Base-by-base conservation (phyloP, 2,797 vertebrate genomes). In the Chelidonichthys spinosus region DNA sequence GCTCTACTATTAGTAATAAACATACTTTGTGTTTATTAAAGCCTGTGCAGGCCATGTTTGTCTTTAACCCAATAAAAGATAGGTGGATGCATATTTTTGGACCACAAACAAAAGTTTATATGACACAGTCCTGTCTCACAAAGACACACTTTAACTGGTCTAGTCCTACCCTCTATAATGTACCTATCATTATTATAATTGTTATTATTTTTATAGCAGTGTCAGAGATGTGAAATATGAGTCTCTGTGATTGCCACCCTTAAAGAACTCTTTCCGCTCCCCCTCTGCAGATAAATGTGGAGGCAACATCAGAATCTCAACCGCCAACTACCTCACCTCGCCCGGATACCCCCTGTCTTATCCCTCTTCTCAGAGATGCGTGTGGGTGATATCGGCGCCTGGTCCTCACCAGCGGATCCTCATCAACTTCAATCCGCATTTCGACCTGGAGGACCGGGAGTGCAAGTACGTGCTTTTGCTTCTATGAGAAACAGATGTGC, bases 381-480 rank as follows among this genome's bases (percentile, higher is more conserved):
- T 95, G 81, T 99, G 98, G 98, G 95, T 98, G 93, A 98, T 99
- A 90, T 96, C 97, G 40, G 97, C 98, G 25, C 97, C 97, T 0
- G 96, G 96, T 65, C 95, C 95, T 8, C 96, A 98, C 92, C 98
- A 99, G 95, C 91, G 97, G 91, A 99, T 99, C 92, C 95, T 99
- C 93, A 99, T 99, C 95, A 99, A 99, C 95, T 99, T 99, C 95
- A 99, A 99, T 89, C 98, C 98, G 33, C 98, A 99, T 93, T 99
- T 99, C 80, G 98, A 99, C 89, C 95, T 99, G 91, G 98, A 99
- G 91, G 98, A 99, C 90, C 92, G 97, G 85, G 98, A 99, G 81
- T 99, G 98, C 97, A 99, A 99, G 98, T 99, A 90, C 96, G 98
- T 96, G 4, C 46, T 40, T 33, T 25, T 9, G 11, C 36, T 42